Evolutionary conservation across 2,113 vertebrate species (phyloP).

Genomic region (Pogonocichla stellata): DNA sequence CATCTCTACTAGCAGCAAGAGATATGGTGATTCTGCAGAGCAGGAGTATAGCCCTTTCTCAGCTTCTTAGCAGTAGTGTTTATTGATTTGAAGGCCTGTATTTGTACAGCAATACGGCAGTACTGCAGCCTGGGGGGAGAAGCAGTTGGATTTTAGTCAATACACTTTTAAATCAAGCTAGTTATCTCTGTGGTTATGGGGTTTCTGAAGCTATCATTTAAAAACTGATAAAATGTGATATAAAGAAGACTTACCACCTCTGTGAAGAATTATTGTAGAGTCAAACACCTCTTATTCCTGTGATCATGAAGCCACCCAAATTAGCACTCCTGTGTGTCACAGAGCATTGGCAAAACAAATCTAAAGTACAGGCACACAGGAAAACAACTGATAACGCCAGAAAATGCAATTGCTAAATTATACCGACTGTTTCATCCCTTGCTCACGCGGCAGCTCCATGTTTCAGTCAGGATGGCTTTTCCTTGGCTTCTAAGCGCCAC

Average conservation of each 20-base stretch:
- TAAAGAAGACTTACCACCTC: neutral
- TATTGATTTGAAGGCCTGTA: neutral
- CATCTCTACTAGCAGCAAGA: neutral
- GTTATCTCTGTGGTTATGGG: neutral
- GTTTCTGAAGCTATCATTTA: neutral
- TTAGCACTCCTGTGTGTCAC: neutral
- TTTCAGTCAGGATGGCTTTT: neutral
- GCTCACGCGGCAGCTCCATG: neutral
- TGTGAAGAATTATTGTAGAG: neutral
- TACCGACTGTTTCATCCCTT: rapidly evolving
- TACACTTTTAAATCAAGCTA: neutral
- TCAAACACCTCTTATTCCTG: neutral
- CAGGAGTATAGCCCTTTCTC: neutral
- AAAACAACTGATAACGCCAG: neutral
- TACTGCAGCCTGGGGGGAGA: neutral
- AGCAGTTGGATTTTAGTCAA: neutral
- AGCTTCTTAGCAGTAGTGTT: neutral
- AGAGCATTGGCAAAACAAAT: neutral
- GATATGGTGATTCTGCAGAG: neutral
- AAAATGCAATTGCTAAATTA: neutral
- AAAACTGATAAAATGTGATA: neutral
- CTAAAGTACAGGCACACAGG: neutral
- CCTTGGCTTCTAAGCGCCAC: neutral
- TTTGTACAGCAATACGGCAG: neutral
- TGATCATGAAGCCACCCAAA: neutral